Percentiles rank a stretch among this genome's conserved stretches.
Evolutionary conservation across 1,140 invertebrate genomes (phyloP).

Genomic region (Halyomorpha halys): DNA sequence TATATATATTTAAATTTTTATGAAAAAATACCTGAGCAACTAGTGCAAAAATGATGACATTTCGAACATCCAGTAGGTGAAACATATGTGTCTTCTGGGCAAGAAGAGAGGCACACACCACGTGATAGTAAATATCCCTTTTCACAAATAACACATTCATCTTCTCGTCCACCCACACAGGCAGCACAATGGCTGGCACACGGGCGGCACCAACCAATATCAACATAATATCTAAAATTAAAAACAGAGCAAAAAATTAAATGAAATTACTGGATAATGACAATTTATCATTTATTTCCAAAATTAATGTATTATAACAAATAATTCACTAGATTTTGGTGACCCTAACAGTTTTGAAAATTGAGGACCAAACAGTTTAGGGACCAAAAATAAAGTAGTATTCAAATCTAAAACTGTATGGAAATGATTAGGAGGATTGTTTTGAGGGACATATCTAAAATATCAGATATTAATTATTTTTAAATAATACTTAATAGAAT

Average conservation of each 20-base stretch:
- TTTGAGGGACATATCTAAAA: too few relatives aligned
- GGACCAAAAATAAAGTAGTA: too few relatives aligned
- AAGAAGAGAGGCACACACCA: conserved; percentile 70
- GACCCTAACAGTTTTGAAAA: too few relatives aligned
- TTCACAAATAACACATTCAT: conserved; percentile 75
- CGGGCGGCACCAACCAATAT: conserved; percentile 64
- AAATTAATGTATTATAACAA: too few relatives aligned
- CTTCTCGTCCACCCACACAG: conserved; percentile 63
- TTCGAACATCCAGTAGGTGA: conserved; percentile 67
- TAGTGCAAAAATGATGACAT: conserved; percentile 72
- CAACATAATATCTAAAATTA: conserved; percentile 61
- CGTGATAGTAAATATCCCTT: conserved; percentile 61
- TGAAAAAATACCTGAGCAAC: conserved; percentile 53
- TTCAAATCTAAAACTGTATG: too few relatives aligned
- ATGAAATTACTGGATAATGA: too few relatives aligned
- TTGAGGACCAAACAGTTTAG: too few relatives aligned
- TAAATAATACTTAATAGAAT: too few relatives aligned
- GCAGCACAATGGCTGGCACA: conserved; percentile 75
- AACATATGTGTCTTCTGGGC: conserved; percentile 73
- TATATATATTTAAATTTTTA: conserved; percentile 20
- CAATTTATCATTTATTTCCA: too few relatives aligned
- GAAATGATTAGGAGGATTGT: too few relatives aligned
- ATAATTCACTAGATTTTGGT: too few relatives aligned
- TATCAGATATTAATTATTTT: too few relatives aligned
- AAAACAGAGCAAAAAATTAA: background rate